Percentiles rank a stretch among this genome's conserved stretches.
These are phyloP conservation scores for Colaptes auratus DNA, from an alignment of 2,113 vertebrate genomes.

Conservation along the genomic window DNA sequence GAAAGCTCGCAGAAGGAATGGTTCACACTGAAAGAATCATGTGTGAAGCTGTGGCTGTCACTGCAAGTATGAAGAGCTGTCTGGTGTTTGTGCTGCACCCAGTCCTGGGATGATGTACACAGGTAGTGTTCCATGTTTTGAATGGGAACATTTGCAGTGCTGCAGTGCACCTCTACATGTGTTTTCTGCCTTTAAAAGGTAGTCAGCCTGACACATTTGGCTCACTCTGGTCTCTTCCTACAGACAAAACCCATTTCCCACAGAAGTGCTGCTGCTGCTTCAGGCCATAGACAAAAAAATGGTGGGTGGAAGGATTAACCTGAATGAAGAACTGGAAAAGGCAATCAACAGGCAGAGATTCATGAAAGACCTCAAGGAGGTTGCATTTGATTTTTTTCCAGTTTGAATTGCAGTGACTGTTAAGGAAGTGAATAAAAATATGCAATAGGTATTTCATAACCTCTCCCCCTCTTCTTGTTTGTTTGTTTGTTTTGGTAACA, in stretches of 20 bases:
- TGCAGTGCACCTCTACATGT: neutral
- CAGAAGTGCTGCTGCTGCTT: constrained; percentile 18
- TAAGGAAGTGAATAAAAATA: neutral
- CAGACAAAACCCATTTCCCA: neutral
- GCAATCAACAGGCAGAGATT: neutral
- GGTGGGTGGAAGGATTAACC: constrained; percentile 23
- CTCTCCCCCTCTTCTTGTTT: neutral
- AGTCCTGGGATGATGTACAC: fast-evolving
- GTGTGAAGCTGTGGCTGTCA: neutral
- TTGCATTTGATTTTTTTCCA: constrained; percentile 35
- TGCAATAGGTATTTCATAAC: neutral
- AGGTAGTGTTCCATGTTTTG: neutral
- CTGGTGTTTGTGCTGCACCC: neutral
- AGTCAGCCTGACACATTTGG: neutral
- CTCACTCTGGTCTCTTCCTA: neutral
- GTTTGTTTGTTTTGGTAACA: neutral
- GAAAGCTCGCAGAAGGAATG: neutral
- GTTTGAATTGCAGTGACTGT: neutral
- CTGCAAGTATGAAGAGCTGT: neutral
- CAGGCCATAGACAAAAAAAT: constrained; percentile 17
- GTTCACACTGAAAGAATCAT: neutral
- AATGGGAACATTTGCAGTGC: neutral
- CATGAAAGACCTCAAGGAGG: neutral
- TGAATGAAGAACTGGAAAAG: constrained; percentile 41
- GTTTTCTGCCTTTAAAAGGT: neutral